Evolutionary conservation across 1,140 invertebrate genomes (phyloP).

Genomic region (Drosophila sucinea): DNA sequence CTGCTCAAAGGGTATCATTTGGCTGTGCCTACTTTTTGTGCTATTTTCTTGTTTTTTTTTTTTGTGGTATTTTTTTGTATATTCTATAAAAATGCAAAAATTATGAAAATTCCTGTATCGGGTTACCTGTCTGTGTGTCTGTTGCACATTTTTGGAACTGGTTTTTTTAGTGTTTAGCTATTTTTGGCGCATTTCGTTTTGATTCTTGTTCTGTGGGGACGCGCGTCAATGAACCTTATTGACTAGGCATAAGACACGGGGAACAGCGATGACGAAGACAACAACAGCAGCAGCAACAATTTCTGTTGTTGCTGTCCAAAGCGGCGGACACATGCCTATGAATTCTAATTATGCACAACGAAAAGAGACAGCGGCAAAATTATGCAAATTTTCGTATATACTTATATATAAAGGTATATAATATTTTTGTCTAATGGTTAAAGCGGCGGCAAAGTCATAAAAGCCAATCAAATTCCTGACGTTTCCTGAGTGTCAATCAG

Average conservation of each 20-base stretch:
- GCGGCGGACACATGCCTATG: conserved; percentile 64
- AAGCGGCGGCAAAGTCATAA: conserved; percentile 56
- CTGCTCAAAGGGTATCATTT: neutral
- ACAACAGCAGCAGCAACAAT: conserved; percentile 27
- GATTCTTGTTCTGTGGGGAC: conserved; percentile 68
- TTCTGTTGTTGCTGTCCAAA: conserved; percentile 35
- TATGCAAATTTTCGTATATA: conserved; percentile 57
- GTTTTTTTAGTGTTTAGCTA: conserved; percentile 72
- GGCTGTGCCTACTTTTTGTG: neutral
- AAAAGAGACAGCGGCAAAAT: conserved; percentile 54
- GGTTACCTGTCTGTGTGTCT: conserved; percentile 20
- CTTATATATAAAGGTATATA: neutral
- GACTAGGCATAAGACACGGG: conserved; percentile 34
- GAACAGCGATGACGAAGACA: conserved; percentile 13
- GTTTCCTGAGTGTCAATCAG: conserved; percentile 80
- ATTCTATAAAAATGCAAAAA: conserved; percentile 76
- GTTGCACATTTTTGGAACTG: conserved; percentile 57
- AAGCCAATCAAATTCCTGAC: conserved; percentile 77
- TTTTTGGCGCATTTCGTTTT: conserved; percentile 79
- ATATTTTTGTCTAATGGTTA: conserved; percentile 68
- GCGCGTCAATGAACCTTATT: conserved; percentile 71
- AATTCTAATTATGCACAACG: conserved; percentile 69
- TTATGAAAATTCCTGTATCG: conserved; percentile 67
- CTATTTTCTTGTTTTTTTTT: conserved; percentile 17
- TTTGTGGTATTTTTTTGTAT: conserved; percentile 25